A percentile compares a stretch with the other conserved stretches of the same genome.
Conservation (phyloP, 2,797 vertebrate species). For the Phrynocephalus forsythii region DNA sequence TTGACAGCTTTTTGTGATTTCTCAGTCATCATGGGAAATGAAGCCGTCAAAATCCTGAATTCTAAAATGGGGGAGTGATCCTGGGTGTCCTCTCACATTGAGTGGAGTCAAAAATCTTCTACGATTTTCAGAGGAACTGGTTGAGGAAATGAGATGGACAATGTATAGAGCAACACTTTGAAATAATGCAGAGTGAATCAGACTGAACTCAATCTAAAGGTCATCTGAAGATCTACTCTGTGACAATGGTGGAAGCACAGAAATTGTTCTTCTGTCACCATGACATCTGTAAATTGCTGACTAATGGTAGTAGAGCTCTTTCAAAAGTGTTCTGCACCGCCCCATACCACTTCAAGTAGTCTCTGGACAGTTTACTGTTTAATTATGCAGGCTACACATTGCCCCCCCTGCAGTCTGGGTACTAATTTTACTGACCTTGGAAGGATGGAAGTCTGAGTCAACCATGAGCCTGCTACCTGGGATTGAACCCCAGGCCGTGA, state of each 20-base stretch:
- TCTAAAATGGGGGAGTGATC: no score
- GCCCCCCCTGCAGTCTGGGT: no score
- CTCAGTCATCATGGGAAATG: background rate
- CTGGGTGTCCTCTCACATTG: no score
- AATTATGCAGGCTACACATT: no score
- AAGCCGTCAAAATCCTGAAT: background rate
- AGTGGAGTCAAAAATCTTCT: background rate
- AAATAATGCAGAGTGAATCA: background rate
- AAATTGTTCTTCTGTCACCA: background rate
- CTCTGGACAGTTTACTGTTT: no score
- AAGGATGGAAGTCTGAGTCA: no score
- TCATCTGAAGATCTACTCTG: background rate
- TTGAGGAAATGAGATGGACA: background rate
- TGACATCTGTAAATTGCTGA: background rate
- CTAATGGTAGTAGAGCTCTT: no score
- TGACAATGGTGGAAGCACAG: background rate
- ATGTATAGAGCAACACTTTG: background rate
- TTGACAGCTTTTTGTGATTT: background rate
- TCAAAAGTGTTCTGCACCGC: no score
- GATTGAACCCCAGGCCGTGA: no score
- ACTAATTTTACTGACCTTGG: no score
- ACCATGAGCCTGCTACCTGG: no score
- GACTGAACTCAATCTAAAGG: background rate
- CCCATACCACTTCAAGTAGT: no score
- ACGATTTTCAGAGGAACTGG: background rate